Evolutionary conservation across 2,113 vertebrate genomes (phyloP).

Genomic region (Alaudala cheleensis): DNA sequence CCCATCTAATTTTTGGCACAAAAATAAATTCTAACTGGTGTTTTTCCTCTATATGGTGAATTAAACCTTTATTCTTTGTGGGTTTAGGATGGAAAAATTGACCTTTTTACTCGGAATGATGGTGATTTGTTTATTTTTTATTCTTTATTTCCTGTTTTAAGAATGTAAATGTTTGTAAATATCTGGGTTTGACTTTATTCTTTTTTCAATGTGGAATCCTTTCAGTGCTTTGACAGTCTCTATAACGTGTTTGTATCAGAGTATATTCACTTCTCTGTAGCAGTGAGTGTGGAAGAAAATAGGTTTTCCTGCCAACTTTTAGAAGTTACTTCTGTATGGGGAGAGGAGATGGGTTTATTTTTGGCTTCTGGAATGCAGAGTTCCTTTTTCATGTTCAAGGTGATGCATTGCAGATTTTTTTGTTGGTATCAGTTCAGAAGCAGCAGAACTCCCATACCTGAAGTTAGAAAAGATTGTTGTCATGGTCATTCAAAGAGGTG

Average conservation of each 20-base stretch:
- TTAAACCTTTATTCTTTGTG: not conserved
- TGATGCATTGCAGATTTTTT: not conserved
- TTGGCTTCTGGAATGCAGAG: not conserved
- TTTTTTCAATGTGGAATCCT: not conserved
- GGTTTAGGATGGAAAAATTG: not conserved
- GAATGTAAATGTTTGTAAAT: not conserved
- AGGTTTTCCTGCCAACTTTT: not conserved
- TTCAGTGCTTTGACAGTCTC: not conserved
- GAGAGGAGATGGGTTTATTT: not conserved
- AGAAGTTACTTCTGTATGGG: not conserved
- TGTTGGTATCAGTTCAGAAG: not conserved
- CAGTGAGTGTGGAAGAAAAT: not conserved
- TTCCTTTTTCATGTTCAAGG: not conserved
- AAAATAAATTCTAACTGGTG: not conserved
- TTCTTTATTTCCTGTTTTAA: not conserved
- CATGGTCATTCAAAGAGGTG: not conserved
- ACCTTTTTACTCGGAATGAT: not conserved
- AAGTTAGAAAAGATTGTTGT: not conserved
- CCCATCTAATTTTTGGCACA: not conserved
- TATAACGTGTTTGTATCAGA: not conserved
- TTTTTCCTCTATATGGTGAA: not conserved
- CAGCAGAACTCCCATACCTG: not conserved
- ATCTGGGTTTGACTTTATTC: not conserved
- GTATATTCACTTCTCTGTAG: not conserved
- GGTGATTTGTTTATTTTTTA: not conserved